phyloP scores from a whole-genome alignment of 2,797 vertebrate species.

The Myiotriccus ornatus region DNA sequence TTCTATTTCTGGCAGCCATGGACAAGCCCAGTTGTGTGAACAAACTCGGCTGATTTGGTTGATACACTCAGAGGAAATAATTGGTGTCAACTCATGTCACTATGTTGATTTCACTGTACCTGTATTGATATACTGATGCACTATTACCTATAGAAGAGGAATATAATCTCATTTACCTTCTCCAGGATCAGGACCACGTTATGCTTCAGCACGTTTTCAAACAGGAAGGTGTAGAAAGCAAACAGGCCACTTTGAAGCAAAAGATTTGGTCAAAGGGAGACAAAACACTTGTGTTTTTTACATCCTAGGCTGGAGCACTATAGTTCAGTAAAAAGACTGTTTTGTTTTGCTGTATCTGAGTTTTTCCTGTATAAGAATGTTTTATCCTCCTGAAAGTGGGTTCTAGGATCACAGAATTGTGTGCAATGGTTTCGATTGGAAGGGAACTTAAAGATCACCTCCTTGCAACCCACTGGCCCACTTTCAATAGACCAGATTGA shows the following conservation, averaged over 20 bases:
- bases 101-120: fast-evolving
- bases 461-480: too few relatives aligned
- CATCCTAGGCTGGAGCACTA: neutral
- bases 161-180: neutral
- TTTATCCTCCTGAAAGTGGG: neutral
- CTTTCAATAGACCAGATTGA: fast-evolving
- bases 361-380: neutral
- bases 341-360: neutral
- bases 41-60: neutral
- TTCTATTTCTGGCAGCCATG: neutral
- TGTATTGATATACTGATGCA: neutral
- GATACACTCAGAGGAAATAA: neutral
- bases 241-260: neutral
- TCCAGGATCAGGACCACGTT: neutral
- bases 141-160: neutral
- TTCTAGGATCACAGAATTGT: fast-evolving
- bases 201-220: neutral
- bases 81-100: neutral
- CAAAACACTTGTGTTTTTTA: neutral
- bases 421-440: neutral
- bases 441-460: neutral
- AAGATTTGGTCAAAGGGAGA: neutral
- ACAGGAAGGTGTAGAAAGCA: neutral
- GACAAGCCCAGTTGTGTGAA: neutral
- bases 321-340: neutral